A percentile compares a stretch with the other conserved stretches of the same genome.
These are phyloP conservation scores for Marronus borbonicus DNA, from an alignment of 2,888 invertebrate genomes.

Conservation along the genomic window DNA sequence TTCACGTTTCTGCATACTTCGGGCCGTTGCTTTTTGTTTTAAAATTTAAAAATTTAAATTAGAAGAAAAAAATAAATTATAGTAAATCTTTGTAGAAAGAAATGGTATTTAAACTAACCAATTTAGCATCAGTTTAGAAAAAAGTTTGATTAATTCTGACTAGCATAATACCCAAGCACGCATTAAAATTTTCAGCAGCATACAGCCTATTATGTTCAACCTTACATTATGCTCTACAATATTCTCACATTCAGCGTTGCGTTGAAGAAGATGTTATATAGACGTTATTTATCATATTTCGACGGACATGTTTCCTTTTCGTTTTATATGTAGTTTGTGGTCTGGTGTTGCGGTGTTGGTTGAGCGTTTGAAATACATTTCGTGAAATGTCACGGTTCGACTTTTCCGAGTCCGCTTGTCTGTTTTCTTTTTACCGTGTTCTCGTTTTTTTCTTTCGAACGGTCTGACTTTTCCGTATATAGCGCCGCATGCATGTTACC, in stretches of 20 bases:
- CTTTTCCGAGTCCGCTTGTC: slow-evolving; percentile 31
- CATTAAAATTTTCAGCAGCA: no score
- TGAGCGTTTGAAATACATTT: slow-evolving; percentile 37
- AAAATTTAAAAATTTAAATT: no score
- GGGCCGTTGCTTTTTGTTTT: no score
- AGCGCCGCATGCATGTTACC: slow-evolving; percentile 28
- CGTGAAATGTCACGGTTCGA: slow-evolving; percentile 49
- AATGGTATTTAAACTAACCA: no score
- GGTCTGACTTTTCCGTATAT: not conserved
- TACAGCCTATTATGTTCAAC: no score
- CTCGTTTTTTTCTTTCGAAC: slow-evolving; percentile 21
- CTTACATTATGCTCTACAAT: no score
- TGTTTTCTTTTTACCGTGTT: slow-evolving; percentile 10
- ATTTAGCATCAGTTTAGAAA: no score
- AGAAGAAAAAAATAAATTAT: no score
- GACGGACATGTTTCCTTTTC: not conserved
- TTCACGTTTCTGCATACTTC: no score
- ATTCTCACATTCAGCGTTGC: not conserved
- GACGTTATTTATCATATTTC: slow-evolving; percentile 15
- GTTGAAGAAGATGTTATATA: not conserved
- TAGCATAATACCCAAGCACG: not conserved
- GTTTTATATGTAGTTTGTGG: slow-evolving; percentile 14
- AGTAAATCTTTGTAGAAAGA: no score
- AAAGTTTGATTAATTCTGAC: no score
- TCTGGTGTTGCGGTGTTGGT: slow-evolving; percentile 1